Evolutionary conservation across 2,797 vertebrate genomes (phyloP).

Genomic region (Anguilla megastoma): DNA sequence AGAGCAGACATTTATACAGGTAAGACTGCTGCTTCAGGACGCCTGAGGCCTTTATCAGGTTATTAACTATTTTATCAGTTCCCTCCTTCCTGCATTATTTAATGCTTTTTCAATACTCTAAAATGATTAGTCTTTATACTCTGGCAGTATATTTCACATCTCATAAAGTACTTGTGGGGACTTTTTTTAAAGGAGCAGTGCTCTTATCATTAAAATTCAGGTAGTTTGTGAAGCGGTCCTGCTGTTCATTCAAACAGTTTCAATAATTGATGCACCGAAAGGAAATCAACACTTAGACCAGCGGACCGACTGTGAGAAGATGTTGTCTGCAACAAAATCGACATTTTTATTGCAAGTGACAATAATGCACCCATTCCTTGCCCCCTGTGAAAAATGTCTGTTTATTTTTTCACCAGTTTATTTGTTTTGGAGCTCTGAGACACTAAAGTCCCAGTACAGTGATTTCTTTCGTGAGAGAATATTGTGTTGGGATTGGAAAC

Average conservation of each 20-base stretch:
- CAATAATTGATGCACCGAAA: not conserved
- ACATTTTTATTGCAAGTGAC: not conserved
- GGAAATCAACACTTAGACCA: not conserved
- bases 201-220: constrained; percentile 5
- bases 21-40: constrained; percentile 44
- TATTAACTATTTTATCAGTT: constrained; percentile 43
- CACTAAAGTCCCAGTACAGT: not conserved
- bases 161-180: not conserved
- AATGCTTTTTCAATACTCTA: not conserved
- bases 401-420: not conserved
- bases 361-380: not conserved
- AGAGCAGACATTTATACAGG: constrained; percentile 81
- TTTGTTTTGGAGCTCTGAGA: not conserved
- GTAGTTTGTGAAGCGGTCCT: not conserved
- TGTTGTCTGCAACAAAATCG: not conserved
- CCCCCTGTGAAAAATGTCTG: not conserved
- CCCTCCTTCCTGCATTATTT: constrained; percentile 26
- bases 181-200: not conserved
- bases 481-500: not conserved
- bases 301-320: not conserved
- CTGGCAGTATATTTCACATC: constrained; percentile 9
- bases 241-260: not conserved
- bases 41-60: not conserved
- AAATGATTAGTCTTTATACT: constrained; percentile 36
- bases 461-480: constrained; percentile 6